Base-by-base conservation (phyloP, 2,888 invertebrate genomes). In the Erynnis tages region DNA sequence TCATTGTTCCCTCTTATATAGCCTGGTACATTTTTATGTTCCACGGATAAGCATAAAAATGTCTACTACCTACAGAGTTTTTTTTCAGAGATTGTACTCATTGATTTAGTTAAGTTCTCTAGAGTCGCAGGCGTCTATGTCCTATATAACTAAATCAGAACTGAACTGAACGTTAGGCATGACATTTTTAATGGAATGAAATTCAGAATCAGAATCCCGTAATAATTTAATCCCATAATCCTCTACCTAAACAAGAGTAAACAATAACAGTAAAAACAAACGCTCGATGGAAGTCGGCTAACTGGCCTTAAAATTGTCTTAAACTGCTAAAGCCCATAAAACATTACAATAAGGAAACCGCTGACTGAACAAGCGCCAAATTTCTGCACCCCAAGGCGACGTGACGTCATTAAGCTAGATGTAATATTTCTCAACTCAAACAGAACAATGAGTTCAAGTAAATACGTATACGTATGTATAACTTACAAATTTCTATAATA, bases 221-320 rank as follows among this genome's bases (percentile, higher is more conserved):
- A 32, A 32, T 13, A 23, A 16, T 16, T 21, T 44, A 13, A 34
- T 45, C 17, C 34, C 38, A 38, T 38, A 48, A 38, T 48, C 11
- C 38, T 30, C 21, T 38, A 10, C 38, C 8, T 32, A 38, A 40
- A 25, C 48, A 48, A 29, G 29, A 32, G 14, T 32, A 13, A 17
- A 37, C 46, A 40, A 48, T 48, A 48, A 48, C 38, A 40, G 30
- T 48, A 40, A 48, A 48, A 48, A 40, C 48, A 48, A 48, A 48
- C 40, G 40, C 14, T 40, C 10, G 13, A 30, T 30, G 23, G 23
- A 48, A 40, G 14, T 30, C 32, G 8, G 34, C 49, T 32, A 49
- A 49, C 32, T 41, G 25, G 13, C 49, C 25, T 34, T 41, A 35
- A 35, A 43, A 50, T 50, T 43, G 32, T 49, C 41, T 43, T 41